These are phyloP conservation scores for Sussaba pulchella DNA, from an alignment of 2,888 invertebrate species.

Conservation along the genomic window DNA sequence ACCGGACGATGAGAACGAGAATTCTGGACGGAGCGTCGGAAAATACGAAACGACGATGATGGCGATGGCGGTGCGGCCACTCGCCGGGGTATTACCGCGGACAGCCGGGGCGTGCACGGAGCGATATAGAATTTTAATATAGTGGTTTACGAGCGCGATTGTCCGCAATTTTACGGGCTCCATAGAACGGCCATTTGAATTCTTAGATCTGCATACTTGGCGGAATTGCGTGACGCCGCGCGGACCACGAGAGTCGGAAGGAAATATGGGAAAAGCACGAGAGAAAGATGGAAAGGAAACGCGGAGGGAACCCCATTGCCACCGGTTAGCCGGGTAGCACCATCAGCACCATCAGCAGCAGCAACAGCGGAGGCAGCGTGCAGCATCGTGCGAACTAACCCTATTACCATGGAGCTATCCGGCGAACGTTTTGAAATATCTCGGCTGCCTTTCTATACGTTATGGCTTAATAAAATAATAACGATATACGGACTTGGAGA, in stretches of 20 bases:
- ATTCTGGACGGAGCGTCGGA: constrained; percentile 38
- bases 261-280: constrained; percentile 40
- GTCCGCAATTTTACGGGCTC: constrained; percentile 83
- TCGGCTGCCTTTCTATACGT: constrained; percentile 76
- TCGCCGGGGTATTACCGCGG: constrained; percentile 65
- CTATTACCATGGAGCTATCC: constrained; percentile 65
- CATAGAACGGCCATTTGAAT: constrained; percentile 83
- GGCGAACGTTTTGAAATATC: constrained; percentile 77
- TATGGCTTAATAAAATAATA: constrained; percentile 82
- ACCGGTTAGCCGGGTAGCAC: too few relatives aligned
- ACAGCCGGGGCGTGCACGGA: constrained; percentile 67
- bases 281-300: constrained; percentile 38
- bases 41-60: constrained; percentile 54
- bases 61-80: constrained; percentile 54
- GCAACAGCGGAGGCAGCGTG: constrained; percentile 55
- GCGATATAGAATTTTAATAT: constrained; percentile 84
- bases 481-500: constrained; percentile 71
- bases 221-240: constrained; percentile 80
- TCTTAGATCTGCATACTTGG: constrained; percentile 84
- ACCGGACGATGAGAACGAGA: constrained; percentile 54
- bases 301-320: constrained; percentile 23
- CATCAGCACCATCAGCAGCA: constrained; percentile 24
- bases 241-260: constrained; percentile 16
- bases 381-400: constrained; percentile 44
- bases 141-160: constrained; percentile 84